Percentiles rank a stretch among this genome's conserved stretches.
These are phyloP conservation scores for Cerastis leucographa DNA, from an alignment of 2,888 invertebrate genomes.

Conservation along the genomic window DNA sequence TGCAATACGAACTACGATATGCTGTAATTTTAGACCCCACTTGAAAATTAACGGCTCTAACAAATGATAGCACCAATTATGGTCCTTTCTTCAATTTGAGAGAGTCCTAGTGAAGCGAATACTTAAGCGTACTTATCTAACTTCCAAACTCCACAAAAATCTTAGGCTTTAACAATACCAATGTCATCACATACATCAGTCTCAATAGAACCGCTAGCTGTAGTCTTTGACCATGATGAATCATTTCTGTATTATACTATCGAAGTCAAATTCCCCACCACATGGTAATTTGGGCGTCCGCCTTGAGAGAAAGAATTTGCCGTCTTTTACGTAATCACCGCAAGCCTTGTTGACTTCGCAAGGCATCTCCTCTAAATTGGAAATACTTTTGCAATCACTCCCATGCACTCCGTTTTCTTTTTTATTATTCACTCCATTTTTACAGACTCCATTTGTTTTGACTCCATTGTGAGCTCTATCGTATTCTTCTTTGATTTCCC, in stretches of 20 bases:
- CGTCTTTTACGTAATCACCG: conserved; percentile 82
- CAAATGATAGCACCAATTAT: conserved; percentile 70
- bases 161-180: conserved; percentile 70
- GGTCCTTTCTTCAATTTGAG: conserved; percentile 65
- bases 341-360: conserved; percentile 80
- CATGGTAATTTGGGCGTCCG: conserved; percentile 81
- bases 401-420: conserved; percentile 71
- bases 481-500: conserved; percentile 73
- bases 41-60: conserved; percentile 67
- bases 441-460: conserved; percentile 69
- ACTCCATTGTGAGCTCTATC: conserved; percentile 72
- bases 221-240: conserved; percentile 73
- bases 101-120: conserved; percentile 70
- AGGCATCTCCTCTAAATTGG: conserved; percentile 78
- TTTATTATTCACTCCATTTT: conserved; percentile 70
- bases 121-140: conserved; percentile 75
- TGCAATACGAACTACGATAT: conserved; percentile 80
- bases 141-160: conserved; percentile 70
- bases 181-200: conserved; percentile 88
- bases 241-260: conserved; percentile 87
- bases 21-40: conserved; percentile 78
- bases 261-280: conserved; percentile 80
- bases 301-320: conserved; percentile 81
- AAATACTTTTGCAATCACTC: conserved; percentile 71
- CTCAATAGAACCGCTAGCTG: conserved; percentile 83